These are phyloP conservation scores for Echinometra lucunter DNA, from an alignment of 53 echinoderm and acorn worm genomes.

Conservation along the genomic window DNA sequence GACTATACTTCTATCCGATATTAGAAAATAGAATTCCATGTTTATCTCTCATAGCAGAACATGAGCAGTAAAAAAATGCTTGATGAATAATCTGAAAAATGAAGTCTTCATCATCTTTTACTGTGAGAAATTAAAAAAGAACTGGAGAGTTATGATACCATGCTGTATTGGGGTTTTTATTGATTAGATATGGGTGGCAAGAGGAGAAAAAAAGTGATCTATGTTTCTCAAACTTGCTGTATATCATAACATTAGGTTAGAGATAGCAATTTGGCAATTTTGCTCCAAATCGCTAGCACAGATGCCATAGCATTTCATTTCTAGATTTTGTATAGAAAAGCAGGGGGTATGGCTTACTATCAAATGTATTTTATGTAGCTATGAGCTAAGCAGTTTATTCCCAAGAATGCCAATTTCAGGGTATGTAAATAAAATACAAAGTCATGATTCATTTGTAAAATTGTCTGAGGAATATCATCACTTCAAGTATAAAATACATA, in stretches of 20 bases:
- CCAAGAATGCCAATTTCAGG: too few species aligned
- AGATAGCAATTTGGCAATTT: too few species aligned
- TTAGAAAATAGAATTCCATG: background rate
- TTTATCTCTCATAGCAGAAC: background rate
- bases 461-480: too few species aligned
- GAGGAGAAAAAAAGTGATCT: background rate
- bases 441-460: too few species aligned
- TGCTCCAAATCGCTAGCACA: too few species aligned
- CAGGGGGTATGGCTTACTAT: background rate
- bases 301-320: too few species aligned
- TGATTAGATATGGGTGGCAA: background rate
- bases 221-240: too few species aligned
- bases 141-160: background rate
- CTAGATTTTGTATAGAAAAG: background rate
- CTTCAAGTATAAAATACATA: background rate
- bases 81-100: background rate
- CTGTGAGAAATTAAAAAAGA: background rate
- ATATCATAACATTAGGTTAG: too few species aligned
- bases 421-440: too few species aligned
- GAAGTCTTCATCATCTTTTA: background rate
- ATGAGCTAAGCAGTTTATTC: background rate
- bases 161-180: background rate
- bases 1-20: background rate
- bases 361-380: too few species aligned
- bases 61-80: background rate